A percentile compares a stretch with the other conserved stretches of the same genome.
Evolutionary conservation across 2,797 vertebrate species (phyloP).

Genomic region (Eidolon dupreanum): DNA sequence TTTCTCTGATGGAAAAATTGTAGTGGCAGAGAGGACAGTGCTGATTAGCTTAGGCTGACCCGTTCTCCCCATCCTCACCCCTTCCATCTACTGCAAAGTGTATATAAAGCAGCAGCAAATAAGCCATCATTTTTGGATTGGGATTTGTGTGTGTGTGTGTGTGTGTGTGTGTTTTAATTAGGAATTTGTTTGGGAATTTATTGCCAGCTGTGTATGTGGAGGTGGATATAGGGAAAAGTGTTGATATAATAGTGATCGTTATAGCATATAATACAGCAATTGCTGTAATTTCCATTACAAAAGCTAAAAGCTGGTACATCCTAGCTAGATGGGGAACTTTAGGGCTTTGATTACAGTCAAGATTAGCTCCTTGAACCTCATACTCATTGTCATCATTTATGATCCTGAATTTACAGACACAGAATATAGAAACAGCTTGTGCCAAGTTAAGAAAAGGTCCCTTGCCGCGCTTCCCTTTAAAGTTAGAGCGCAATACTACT

Average conservation of each 20-base stretch:
- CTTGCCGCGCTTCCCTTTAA: no score
- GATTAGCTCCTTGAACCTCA: neutral
- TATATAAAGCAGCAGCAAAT: neutral
- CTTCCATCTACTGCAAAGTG: neutral
- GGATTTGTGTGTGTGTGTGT: neutral
- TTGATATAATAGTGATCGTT: conserved; percentile 61
- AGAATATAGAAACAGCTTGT: neutral
- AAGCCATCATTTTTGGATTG: neutral
- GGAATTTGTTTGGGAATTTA: conserved; percentile 66
- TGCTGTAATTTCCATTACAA: conserved; percentile 57
- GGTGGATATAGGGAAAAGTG: conserved; percentile 25
- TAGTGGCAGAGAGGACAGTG: neutral
- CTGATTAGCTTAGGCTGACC: neutral
- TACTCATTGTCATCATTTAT: neutral
- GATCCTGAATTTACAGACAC: neutral
- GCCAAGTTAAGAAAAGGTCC: neutral
- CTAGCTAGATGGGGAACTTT: neutral
- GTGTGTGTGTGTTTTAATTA: conserved; percentile 51
- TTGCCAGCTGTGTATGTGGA: conserved; percentile 58
- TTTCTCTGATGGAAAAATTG: neutral
- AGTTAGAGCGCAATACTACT: neutral
- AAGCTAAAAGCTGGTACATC: neutral
- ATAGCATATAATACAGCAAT: conserved; percentile 44
- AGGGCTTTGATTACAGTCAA: conserved; percentile 51
- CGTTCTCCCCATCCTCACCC: neutral